These are phyloP conservation scores for Leucania comma DNA, from an alignment of 2,888 invertebrate genomes.

Conservation along the genomic window DNA sequence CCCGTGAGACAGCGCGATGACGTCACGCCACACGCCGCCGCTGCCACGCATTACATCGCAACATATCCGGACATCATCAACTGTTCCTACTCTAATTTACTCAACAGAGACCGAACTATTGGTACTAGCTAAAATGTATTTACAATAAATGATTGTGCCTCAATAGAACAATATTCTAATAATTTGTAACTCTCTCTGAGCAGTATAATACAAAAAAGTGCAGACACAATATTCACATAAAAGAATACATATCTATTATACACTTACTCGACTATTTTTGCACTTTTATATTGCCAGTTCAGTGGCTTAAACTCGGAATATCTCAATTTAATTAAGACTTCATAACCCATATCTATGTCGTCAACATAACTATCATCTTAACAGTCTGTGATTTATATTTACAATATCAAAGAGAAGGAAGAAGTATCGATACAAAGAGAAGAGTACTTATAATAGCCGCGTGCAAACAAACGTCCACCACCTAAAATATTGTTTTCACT, in stretches of 20 bases:
- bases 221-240: constrained; percentile 88
- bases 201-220: constrained; percentile 87
- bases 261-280: constrained; percentile 88
- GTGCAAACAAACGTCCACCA: constrained; percentile 67
- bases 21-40: constrained; percentile 30
- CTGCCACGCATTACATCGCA: constrained; percentile 53
- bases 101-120: constrained; percentile 81
- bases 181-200: constrained; percentile 83
- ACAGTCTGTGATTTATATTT: constrained; percentile 83
- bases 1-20: constrained; percentile 55
- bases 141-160: constrained; percentile 90
- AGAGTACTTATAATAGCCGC: constrained; percentile 67
- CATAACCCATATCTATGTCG: constrained; percentile 84
- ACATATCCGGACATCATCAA: constrained; percentile 64
- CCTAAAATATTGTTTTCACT: constrained; percentile 64
- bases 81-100: constrained; percentile 76
- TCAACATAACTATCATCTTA: constrained; percentile 80
- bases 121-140: constrained; percentile 86
- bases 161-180: constrained; percentile 82
- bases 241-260: constrained; percentile 87
- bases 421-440: constrained; percentile 84
- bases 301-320: constrained; percentile 90
- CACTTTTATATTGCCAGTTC: constrained; percentile 89
- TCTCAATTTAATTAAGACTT: constrained; percentile 90
- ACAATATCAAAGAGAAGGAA: constrained; percentile 82